These are phyloP conservation scores for Galagoides demidoff DNA, from an alignment of 2,797 vertebrate species.

Conservation along the genomic window DNA sequence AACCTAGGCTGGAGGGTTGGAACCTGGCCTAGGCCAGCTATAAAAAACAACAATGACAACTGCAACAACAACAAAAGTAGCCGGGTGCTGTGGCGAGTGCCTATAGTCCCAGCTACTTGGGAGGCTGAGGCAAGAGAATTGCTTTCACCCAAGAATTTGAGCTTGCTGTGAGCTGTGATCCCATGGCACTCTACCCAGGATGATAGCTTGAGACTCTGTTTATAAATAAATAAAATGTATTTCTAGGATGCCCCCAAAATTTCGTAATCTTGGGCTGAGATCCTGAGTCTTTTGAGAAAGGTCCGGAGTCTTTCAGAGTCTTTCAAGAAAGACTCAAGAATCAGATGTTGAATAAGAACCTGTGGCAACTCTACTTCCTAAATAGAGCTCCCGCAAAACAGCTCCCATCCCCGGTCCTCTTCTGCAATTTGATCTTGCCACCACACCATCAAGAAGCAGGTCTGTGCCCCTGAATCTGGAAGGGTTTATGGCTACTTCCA, in stretches of 20 bases:
- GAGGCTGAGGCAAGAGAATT: too few relatives aligned
- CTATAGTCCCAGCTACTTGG: too few relatives aligned
- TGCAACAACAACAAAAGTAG: too few relatives aligned
- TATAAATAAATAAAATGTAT: not conserved
- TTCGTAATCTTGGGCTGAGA: not conserved
- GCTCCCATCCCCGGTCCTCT: not conserved
- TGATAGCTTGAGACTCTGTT: too few relatives aligned
- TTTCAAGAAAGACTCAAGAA: not conserved
- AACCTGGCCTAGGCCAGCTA: too few relatives aligned
- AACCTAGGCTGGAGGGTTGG: too few relatives aligned
- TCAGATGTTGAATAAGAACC: not conserved
- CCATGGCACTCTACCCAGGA: too few relatives aligned
- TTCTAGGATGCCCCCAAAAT: not conserved
- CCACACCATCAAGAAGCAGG: not conserved
- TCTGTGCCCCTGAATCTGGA: not conserved
- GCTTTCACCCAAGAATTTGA: too few relatives aligned
- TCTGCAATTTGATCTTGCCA: not conserved
- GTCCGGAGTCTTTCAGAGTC: not conserved
- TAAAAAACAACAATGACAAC: too few relatives aligned
- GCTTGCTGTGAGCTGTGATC: too few relatives aligned
- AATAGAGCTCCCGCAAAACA: not conserved
- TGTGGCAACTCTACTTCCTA: not conserved
- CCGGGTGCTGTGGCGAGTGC: too few relatives aligned
- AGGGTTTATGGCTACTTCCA: not conserved
- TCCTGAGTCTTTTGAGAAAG: not conserved